Conservation (phyloP, 2,888 invertebrate species). For the Caenorhabditis sp. region DNA sequence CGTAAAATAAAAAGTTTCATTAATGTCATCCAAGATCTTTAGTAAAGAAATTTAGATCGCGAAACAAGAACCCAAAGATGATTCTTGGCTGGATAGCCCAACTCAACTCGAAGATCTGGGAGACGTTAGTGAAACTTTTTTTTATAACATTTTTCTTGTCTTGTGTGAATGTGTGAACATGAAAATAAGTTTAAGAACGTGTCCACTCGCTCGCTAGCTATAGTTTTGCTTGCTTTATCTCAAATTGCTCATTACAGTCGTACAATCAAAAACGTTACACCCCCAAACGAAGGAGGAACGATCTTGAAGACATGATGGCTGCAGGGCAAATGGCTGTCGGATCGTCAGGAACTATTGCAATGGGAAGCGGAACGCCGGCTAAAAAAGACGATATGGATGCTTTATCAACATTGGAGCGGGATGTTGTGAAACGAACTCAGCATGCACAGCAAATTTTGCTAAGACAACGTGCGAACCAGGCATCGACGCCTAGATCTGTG, state of each 20-base stretch:
- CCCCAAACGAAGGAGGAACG: slow-evolving; percentile 73
- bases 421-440: slow-evolving; percentile 76
- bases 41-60: slow-evolving; percentile 34
- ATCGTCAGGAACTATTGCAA: slow-evolving; percentile 43
- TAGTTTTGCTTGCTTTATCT: too few relatives aligned
- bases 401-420: slow-evolving; percentile 74
- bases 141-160: slow-evolving; percentile 1
- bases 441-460: slow-evolving; percentile 74
- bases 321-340: slow-evolving; percentile 54
- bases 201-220: too few relatives aligned
- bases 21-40: slow-evolving; percentile 39
- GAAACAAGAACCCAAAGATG: slow-evolving; percentile 55
- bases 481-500: slow-evolving; percentile 26
- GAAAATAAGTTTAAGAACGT: too few relatives aligned
- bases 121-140: slow-evolving; percentile 56
- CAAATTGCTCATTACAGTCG: slow-evolving; percentile 47
- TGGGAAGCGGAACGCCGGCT: slow-evolving; percentile 31
- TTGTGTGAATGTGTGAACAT: slow-evolving; percentile 5
- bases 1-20: slow-evolving; percentile 1
- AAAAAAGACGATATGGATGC: slow-evolving; percentile 74
- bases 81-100: slow-evolving; percentile 45
- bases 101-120: slow-evolving; percentile 50
- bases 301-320: slow-evolving; percentile 49
- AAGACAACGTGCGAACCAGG: slow-evolving; percentile 33
- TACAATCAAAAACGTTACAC: slow-evolving; percentile 78